phyloP scores from a whole-genome alignment of 2,888 invertebrate genomes.

The Thymelicus sylvestris region DNA sequence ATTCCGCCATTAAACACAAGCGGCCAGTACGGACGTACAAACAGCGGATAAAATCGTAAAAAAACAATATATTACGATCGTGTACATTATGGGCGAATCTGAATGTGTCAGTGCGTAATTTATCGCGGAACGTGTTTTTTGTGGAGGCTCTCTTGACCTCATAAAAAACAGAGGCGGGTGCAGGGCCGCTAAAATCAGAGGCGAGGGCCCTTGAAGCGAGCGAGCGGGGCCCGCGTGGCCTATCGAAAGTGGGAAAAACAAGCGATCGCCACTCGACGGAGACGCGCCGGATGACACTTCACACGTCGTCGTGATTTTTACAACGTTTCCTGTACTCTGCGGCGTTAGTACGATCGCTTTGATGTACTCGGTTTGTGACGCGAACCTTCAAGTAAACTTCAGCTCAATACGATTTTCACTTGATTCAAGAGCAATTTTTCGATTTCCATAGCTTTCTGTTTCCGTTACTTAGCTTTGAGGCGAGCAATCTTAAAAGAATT shows the following conservation, averaged over 20 bases:
- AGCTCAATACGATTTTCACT: conserved; percentile 36
- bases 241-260: conserved; percentile 82
- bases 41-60: conserved; percentile 56
- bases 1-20: conserved; percentile 31
- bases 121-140: conserved; percentile 81
- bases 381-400: conserved; percentile 50
- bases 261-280: conserved; percentile 81
- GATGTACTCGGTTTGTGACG: conserved; percentile 63
- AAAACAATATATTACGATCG: conserved; percentile 78
- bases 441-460: background rate
- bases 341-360: conserved; percentile 79
- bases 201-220: conserved; percentile 69
- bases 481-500: too few species aligned
- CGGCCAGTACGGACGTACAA: conserved; percentile 20
- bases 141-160: conserved; percentile 82
- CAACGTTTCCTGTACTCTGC: conserved; percentile 73
- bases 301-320: conserved; percentile 83
- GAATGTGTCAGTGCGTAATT: conserved; percentile 84
- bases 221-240: conserved; percentile 63
- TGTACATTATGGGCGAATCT: conserved; percentile 81
- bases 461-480: too few species aligned
- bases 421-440: conserved; percentile 29
- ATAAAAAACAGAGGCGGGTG: conserved; percentile 79
- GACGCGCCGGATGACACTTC: conserved; percentile 79
- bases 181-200: conserved; percentile 66